Conservation (phyloP, 2,888 invertebrate genomes). For the Leucophenga maculata region DNA sequence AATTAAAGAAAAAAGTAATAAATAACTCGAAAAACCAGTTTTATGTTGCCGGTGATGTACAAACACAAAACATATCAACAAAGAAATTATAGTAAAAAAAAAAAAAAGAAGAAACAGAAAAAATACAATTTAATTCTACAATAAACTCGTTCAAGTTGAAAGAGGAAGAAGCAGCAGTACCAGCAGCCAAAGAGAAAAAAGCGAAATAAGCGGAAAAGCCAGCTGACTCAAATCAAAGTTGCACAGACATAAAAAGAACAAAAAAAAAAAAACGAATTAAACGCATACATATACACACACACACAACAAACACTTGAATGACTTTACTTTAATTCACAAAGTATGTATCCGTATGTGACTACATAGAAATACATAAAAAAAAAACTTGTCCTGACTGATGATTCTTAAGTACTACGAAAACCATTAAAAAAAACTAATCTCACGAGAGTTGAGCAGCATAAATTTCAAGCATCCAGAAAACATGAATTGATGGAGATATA, state of each 20-base stretch:
- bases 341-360: slow-evolving; percentile 24
- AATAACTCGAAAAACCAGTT: slow-evolving; percentile 66
- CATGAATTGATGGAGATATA: too few relatives aligned
- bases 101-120: slow-evolving; percentile 25
- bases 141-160: slow-evolving; percentile 60
- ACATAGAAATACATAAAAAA: not conserved
- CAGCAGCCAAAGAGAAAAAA: slow-evolving; percentile 39
- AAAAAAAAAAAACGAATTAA: not conserved
- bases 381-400: too few relatives aligned
- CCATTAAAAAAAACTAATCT: too few relatives aligned
- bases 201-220: slow-evolving; percentile 9
- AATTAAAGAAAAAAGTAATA: slow-evolving; percentile 60
- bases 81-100: slow-evolving; percentile 34
- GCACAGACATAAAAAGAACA: not conserved
- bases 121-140: slow-evolving; percentile 22
- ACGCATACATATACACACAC: not conserved
- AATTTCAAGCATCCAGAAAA: too few relatives aligned
- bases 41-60: slow-evolving; percentile 65
- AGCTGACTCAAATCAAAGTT: slow-evolving; percentile 33
- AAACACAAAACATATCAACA: slow-evolving; percentile 48
- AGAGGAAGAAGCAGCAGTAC: slow-evolving; percentile 42
- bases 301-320: not conserved
- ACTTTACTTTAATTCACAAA: not conserved
- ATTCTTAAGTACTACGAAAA: too few relatives aligned
- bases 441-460: too few relatives aligned